Base-by-base conservation (phyloP, 2,113 vertebrate species). In the Cynoglossus semilaevis region DNA sequence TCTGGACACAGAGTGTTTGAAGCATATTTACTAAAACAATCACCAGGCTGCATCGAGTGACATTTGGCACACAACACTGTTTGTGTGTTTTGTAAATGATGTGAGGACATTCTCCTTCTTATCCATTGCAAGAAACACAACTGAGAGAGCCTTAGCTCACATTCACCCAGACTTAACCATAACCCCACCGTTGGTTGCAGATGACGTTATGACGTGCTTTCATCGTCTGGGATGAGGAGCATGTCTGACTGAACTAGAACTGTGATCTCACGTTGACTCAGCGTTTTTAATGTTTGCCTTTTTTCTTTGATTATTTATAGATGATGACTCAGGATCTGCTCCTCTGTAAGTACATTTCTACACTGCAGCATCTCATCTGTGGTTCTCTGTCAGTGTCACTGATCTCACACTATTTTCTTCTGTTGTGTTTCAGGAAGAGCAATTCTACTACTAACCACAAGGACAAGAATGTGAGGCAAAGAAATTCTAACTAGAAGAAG, bases 291-390 rank as follows among this genome's bases (percentile, higher is more conserved):
- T 44, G 50, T 16, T 47, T 35, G 18, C 14, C 5, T 50, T 51
- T 12, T 11, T 55, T 49, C 45, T 15, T 40, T 62, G 36, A 29
- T 1, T 1, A 34, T 17, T 40, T 63, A 8, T 81, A 99, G 97
- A 99, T 60, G 97, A 99, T 0, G 95, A 97, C 81, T 90, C 92
- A 77, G 96, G 95, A 43, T 88, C 96, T 13, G 93, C 95, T 36
- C 96, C 96, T 0, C 86, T 98, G 96, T 99, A 85, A 99, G 97
- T 98, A 74, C 13, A 4, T 35, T 5, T 19, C 4, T 8, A 11
- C 13, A 7, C 0, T 13, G 49, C 8, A 4, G 0, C 1, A 10
- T 14, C 8, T 49, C 49, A 1, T 2, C 15, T 10, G 7, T 45
- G 17, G 1, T 18, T 7, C 0, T 37, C 9, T 8, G 2, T 9